Percentiles rank a stretch among this genome's conserved stretches.
Evolutionary conservation across 2,113 vertebrate genomes (phyloP).

Genomic region (Elaphurus davidianus): DNA sequence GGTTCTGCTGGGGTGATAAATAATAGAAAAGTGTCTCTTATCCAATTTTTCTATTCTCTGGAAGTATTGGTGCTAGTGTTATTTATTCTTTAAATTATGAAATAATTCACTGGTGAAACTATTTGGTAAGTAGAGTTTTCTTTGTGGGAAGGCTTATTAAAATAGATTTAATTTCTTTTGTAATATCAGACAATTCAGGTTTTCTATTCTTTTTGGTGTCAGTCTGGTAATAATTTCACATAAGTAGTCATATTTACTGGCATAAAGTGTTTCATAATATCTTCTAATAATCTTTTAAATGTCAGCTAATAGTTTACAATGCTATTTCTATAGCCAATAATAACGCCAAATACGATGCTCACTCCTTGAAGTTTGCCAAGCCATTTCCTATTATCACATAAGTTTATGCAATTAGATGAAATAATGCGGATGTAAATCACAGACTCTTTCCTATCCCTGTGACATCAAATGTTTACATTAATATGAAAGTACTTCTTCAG

Average conservation of each 20-base stretch:
- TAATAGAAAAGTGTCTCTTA: background rate
- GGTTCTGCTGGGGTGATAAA: background rate
- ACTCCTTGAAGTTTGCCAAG: background rate
- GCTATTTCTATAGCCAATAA: background rate
- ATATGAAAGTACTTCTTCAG: background rate
- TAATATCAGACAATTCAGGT: background rate
- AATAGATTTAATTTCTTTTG: background rate
- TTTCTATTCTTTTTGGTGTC: conserved; percentile 6
- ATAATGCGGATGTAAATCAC: background rate
- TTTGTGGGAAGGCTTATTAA: background rate
- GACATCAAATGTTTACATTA: conserved; percentile 2
- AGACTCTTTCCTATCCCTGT: background rate
- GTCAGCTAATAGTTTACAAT: background rate
- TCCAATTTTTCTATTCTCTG: background rate
- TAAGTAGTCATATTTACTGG: background rate
- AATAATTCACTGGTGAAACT: conserved; percentile 4
- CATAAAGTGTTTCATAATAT: conserved; percentile 20
- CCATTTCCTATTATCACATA: conserved; percentile 2
- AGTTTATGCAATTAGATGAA: background rate
- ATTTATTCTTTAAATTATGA: conserved; percentile 13
- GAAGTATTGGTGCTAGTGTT: background rate
- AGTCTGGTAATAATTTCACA: background rate
- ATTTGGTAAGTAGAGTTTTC: background rate
- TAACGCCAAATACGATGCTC: background rate
- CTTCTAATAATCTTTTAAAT: background rate